These are phyloP conservation scores for Euproctis similis DNA, from an alignment of 2,888 invertebrate genomes.

Conservation along the genomic window DNA sequence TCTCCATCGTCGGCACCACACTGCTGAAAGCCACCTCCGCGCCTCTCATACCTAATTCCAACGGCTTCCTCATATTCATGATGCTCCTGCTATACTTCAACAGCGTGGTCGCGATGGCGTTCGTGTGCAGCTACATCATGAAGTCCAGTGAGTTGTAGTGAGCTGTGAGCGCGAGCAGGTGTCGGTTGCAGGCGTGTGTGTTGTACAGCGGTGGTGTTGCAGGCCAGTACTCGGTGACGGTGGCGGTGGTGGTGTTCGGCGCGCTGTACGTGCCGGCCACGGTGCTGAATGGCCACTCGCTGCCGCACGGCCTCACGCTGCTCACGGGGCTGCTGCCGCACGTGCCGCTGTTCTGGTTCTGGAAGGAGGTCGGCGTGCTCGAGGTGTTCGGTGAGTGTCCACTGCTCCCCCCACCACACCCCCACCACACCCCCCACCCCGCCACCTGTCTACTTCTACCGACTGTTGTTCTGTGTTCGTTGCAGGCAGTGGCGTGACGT, in stretches of 20 bases:
- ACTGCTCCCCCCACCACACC: too few relatives aligned
- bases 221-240: slow-evolving; percentile 77
- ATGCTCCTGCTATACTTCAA: slow-evolving; percentile 30
- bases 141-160: slow-evolving; percentile 11
- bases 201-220: too few relatives aligned
- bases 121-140: slow-evolving; percentile 13
- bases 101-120: slow-evolving; percentile 11
- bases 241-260: slow-evolving; percentile 74
- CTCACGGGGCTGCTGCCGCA: slow-evolving; percentile 42
- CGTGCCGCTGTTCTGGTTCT: slow-evolving; percentile 42
- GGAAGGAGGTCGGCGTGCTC: slow-evolving; percentile 29
- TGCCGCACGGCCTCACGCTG: slow-evolving; percentile 7
- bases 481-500: neutral
- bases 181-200: neutral
- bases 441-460: too few relatives aligned
- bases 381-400: slow-evolving; percentile 42
- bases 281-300: slow-evolving; percentile 1
- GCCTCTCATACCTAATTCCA: slow-evolving; percentile 6
- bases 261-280: slow-evolving; percentile 17
- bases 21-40: slow-evolving; percentile 5
- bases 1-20: slow-evolving; percentile 10
- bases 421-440: too few relatives aligned
- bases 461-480: too few relatives aligned
- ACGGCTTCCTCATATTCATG: slow-evolving; percentile 11
- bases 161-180: neutral